These are phyloP conservation scores for Ommatoiulus sabulosus DNA, from an alignment of 2,888 invertebrate genomes.

Conservation along the genomic window DNA sequence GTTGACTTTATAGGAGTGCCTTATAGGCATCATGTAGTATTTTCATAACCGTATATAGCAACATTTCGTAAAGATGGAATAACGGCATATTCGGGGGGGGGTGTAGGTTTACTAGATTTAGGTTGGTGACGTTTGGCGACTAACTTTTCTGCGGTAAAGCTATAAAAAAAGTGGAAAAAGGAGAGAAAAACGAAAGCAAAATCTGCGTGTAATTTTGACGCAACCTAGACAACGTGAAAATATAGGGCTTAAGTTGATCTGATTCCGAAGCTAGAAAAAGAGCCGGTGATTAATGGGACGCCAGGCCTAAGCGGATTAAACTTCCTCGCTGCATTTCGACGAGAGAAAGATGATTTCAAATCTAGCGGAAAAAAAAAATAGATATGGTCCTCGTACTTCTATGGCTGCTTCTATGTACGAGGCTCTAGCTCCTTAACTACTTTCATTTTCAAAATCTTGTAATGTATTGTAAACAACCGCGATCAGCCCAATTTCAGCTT, in stretches of 20 bases:
- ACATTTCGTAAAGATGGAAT: neutral
- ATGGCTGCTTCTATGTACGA: neutral
- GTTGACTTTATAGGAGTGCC: no score
- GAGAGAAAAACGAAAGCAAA: neutral
- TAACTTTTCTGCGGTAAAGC: neutral
- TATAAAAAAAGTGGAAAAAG: neutral
- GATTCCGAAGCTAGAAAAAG: slow-evolving; percentile 37
- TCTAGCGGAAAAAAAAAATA: neutral
- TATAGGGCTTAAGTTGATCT: slow-evolving; percentile 44
- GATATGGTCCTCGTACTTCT: neutral
- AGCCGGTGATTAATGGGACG: slow-evolving; percentile 29
- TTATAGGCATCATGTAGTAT: no score
- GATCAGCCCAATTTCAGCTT: slow-evolving; percentile 25
- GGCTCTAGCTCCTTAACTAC: slow-evolving; percentile 14
- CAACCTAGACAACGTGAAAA: slow-evolving; percentile 50
- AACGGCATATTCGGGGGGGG: neutral
- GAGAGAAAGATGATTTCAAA: slow-evolving; percentile 37
- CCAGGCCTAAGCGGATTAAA: slow-evolving; percentile 48
- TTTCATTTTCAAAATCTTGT: slow-evolving; percentile 40
- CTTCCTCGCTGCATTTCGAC: slow-evolving; percentile 41
- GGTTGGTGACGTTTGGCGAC: neutral
- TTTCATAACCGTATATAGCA: neutral
- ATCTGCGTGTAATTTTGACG: slow-evolving; percentile 51
- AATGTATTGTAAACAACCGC: slow-evolving; percentile 24
- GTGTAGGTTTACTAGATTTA: neutral